phyloP scores from a whole-genome alignment of 2,797 vertebrate species.

The Spea hammondii region DNA sequence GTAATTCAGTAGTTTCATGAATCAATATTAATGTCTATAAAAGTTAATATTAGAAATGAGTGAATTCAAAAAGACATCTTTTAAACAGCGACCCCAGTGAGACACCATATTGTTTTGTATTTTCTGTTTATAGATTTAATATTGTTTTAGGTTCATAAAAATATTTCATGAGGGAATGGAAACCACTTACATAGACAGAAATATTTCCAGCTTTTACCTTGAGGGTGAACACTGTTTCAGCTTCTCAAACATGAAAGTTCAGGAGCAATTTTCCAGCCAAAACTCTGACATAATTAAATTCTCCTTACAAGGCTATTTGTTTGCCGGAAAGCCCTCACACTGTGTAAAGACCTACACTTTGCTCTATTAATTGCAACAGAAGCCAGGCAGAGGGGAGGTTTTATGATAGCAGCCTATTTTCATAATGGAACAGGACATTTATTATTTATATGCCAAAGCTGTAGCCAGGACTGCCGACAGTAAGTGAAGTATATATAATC shows the following conservation, averaged over 20 bases:
- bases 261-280: constrained; percentile 31
- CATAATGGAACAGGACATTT: constrained; percentile 47
- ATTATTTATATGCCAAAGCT: constrained; percentile 42
- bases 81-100: too few species aligned
- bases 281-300: constrained; percentile 48
- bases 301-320: constrained; percentile 50
- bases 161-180: too few species aligned
- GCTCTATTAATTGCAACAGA: constrained; percentile 50
- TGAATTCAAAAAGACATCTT: too few species aligned
- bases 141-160: too few species aligned
- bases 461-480: constrained; percentile 1
- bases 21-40: too few species aligned
- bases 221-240: constrained; percentile 32
- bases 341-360: constrained; percentile 48
- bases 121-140: too few species aligned
- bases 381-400: constrained; percentile 42
- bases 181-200: background rate
- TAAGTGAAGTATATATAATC: constrained; percentile 23
- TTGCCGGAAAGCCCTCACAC: constrained; percentile 48
- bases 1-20: too few species aligned
- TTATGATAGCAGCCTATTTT: constrained; percentile 51
- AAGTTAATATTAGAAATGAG: too few species aligned
- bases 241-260: constrained; percentile 20
- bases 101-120: too few species aligned
- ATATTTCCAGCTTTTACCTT: constrained; percentile 22